A percentile compares a stretch with the other conserved stretches of the same genome.
These are phyloP conservation scores for Hemiscyllium ocellatum DNA, from an alignment of 2,113 vertebrate species.

Conservation along the genomic window DNA sequence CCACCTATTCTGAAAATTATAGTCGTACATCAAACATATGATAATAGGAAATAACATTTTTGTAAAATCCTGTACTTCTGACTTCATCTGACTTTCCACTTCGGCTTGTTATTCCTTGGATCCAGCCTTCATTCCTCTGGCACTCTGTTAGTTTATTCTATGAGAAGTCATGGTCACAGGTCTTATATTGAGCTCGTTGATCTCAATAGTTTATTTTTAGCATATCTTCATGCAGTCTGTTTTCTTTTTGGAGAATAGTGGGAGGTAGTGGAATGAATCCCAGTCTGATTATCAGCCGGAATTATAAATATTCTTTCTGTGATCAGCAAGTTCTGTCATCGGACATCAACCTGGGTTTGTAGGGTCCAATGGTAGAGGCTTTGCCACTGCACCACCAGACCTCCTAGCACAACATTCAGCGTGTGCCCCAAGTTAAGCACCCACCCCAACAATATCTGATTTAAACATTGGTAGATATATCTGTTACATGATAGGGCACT, in stretches of 20 bases:
- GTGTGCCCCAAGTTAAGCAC: not conserved
- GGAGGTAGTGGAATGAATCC: no score
- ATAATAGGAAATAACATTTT: not conserved
- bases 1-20: not conserved
- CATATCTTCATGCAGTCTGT: no score
- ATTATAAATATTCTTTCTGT: no score
- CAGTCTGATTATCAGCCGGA: no score
- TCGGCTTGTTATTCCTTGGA: not conserved
- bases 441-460: not conserved
- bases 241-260: no score
- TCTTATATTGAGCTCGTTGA: not conserved
- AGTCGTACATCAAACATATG: not conserved
- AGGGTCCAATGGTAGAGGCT: no score
- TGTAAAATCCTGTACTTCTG: not conserved
- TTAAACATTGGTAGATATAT: not conserved
- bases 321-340: no score
- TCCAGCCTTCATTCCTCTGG: not conserved
- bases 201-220: not conserved
- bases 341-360: no score
- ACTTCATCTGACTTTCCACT: not conserved
- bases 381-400: no score
- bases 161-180: not conserved
- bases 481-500: not conserved
- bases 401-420: not conserved
- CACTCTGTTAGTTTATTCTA: not conserved